Base-by-base conservation (phyloP, 1,140 invertebrate species). In the Halictus rubicundus region DNA sequence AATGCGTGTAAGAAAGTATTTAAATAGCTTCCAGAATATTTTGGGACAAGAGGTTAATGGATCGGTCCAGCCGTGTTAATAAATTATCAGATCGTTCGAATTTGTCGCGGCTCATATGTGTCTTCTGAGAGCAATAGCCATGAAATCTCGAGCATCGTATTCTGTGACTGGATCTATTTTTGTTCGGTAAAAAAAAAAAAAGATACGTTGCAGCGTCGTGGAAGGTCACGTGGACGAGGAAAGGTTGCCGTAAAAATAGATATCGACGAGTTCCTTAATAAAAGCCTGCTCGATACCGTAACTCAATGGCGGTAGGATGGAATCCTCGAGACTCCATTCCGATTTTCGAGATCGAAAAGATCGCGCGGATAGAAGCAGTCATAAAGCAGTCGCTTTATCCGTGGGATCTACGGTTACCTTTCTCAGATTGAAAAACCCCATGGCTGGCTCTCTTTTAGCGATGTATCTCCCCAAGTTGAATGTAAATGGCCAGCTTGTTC, bases 221-320 rank as follows among this genome's bases (percentile, higher is more conserved):
- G 63, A 74, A 79, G 78, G 78, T 74, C 78, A 39, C 71, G 21
- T 61, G 78, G 52, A 66, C 19, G 72, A 61, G 39, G 65, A 79
- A 79, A 79, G 78, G 78, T 79, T 74, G 25, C 25, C 42, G 52
- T 79, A 73, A 74, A 79, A 79, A 79, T 79, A 79, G 70, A 64
- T 79, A 79, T 79, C 71, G 78, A 79, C 78, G 16, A 65, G 39
- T 8, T 68, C 57, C 61, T 74, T 68, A 32, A 66, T 79, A 39
- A 79, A 79, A 49, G 52, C 19, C 14, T 14, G 23, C 27, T 57
- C 39, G 49, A 71, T 25, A 37, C 8, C 25, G 39, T 42, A 21
- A 46, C 19, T 7, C 19, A 16, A 23, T 42, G 68, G 27, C 27
- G 12, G 23, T 14, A 27, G 42, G 59, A 64, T 63, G 64, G 63